Conservation (phyloP, 2,113 vertebrate genomes). For the Cyprinodon variegatus region DNA sequence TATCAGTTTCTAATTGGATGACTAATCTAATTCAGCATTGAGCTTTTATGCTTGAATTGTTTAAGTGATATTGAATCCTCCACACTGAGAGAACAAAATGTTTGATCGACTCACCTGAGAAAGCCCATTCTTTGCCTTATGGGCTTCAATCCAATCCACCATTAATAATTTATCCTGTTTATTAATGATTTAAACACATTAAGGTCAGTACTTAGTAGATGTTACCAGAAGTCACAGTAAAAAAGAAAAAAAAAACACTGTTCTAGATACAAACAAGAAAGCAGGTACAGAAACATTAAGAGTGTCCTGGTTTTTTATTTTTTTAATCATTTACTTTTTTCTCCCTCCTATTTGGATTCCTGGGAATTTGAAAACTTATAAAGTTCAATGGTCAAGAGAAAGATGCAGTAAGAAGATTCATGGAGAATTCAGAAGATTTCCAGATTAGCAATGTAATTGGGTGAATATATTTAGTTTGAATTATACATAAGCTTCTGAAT, state of each 20-base stretch:
- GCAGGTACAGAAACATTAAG: background rate
- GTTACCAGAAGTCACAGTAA: constrained; percentile 5
- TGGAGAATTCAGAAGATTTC: background rate
- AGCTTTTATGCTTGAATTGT: background rate
- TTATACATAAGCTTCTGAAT: background rate
- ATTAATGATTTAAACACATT: constrained; percentile 66
- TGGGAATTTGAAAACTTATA: background rate
- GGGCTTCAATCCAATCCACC: constrained; percentile 22
- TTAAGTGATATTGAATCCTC: background rate
- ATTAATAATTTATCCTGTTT: constrained; percentile 68
- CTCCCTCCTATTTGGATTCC: background rate
- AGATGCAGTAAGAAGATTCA: background rate
- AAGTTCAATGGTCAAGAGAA: background rate
- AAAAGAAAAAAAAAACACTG: background rate
- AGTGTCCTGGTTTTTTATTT: background rate
- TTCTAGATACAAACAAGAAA: background rate
- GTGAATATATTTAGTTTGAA: background rate
- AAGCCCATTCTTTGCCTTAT: constrained; percentile 36
- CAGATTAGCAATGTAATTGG: background rate
- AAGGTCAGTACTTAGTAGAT: constrained; percentile 47
- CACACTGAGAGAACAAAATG: constrained; percentile 21
- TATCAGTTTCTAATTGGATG: constrained; percentile 23
- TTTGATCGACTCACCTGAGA: constrained; percentile 35
- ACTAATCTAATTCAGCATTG: background rate
- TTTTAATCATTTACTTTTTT: background rate